Base-by-base conservation (phyloP, 2,797 vertebrate genomes). In the Amniataba percoides region DNA sequence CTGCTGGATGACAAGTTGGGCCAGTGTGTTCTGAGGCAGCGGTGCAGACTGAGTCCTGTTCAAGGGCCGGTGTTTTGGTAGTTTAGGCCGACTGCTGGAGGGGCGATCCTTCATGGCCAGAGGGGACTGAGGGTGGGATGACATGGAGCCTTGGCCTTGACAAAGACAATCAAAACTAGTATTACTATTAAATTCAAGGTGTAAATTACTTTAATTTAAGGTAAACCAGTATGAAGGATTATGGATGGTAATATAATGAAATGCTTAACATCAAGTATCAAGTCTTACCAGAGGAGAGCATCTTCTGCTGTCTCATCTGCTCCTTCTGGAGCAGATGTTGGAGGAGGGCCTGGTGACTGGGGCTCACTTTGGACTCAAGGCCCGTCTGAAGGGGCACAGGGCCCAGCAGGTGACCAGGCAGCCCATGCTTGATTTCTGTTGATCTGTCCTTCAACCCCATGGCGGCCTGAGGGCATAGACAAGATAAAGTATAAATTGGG, bases 31-130 rank as follows among this genome's bases (percentile, higher is more conserved):
- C 94, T 99, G 98, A 80, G 98, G 98, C 92, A 99, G 95, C 15
- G 98, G 98, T 19, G 98, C 98, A 4, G 98, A 99, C 92, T 99
- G 98, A 64, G 98, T 99, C 90, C 98, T 94, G 91, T 99, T 97
- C 86, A 99, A 92, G 16, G 98, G 98, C 78, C 98, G 94, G 89
- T 99, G 98, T 65, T 97, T 98, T 84, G 98, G 97, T 78, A 98
- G 91, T 90, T 98, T 99, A 85, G 97, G 97, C 60, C 97, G 91
- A 89, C 90, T 94, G 92, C 95, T 95, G 34, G 95, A 92, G 13
- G 96, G 95, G 69, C 96, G 96, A 86, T 99, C 98, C 82, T 97
- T 99, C 49, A 96, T 94, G 87, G 95, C 96, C 91, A 99, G 89
- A 21, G 97, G 97, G 89, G 98, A 98, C 80, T 97, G 97, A 74